Base-by-base conservation (phyloP, 2,888 invertebrate genomes). In the Eupithecia pulchellata region DNA sequence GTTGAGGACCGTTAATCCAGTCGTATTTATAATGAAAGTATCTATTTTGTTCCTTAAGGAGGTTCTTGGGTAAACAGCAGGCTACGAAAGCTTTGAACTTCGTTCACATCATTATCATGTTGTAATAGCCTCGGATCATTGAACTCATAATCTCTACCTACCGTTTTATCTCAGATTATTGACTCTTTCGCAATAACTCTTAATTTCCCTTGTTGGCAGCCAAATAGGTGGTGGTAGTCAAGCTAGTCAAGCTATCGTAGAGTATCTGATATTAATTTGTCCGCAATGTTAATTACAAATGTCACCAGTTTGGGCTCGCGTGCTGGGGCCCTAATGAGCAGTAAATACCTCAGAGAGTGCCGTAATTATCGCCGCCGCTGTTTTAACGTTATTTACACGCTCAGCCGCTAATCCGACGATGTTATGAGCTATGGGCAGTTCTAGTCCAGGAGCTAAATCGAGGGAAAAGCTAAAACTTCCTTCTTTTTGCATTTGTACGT, bases 261-360 rank as follows among this genome's bases (percentile, higher is more conserved):
- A 29, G 13, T 27, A 32, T 52, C 42, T 14, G 17, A 47, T 27
- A 57, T 57, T 30, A 57, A 47, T 34, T 70, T 47, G 42, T 55
- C 36, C 13, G 32, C 34, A 32, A 63, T 29, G 30, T 64, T 55
- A 71, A 61, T 66, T 64, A 68, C 55, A 61, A 72, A 69, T 69
- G 67, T 68, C 71, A 68, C 32, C 62, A 42, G 61, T 36, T 64
- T 64, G 8, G 25, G 27, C 11, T 71, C 20, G 71, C 73, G 71
- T 74, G 73, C 58, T 68, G 68, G 71, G 68, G 66, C 58, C 58
- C 64, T 71, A 74, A 74, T 71, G 73, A 74, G 71, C 68, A 36
- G 34, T 62, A 62, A 66, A 65, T 65, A 66, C 60, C 60, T 64
- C 32, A 61, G 68, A 69, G 52, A 68, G 61, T 52, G 39, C 42